Conservation (phyloP, 2,113 vertebrate species). For the Peromyscus polionotus region DNA sequence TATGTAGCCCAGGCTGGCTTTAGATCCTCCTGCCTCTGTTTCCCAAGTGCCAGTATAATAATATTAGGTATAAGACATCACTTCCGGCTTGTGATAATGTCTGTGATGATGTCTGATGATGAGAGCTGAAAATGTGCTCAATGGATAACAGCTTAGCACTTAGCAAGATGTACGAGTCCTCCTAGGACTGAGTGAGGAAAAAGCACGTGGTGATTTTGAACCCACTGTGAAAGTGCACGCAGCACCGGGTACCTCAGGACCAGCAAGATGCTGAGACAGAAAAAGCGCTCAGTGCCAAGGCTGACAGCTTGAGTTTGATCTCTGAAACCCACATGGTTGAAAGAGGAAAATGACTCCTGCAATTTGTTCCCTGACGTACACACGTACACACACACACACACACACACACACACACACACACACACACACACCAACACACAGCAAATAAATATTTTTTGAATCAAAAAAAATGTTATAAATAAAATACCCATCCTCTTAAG, state of each 20-base stretch:
- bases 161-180: not conserved
- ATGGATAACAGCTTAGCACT: not conserved
- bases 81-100: not conserved
- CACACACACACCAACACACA: not conserved
- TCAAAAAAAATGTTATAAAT: not conserved
- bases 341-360: not conserved
- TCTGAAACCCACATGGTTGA: not conserved
- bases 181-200: not conserved
- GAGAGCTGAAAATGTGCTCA: not conserved
- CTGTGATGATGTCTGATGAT: not conserved
- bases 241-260: not conserved
- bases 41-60: not conserved
- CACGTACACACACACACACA: not conserved
- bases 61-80: not conserved
- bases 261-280: not conserved
- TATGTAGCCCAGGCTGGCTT: not conserved
- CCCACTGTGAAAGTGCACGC: not conserved
- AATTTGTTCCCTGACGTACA: not conserved
- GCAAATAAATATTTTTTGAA: not conserved
- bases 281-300: not conserved
- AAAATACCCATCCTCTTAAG: not conserved
- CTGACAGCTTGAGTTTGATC: not conserved
- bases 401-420: not conserved
- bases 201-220: not conserved
- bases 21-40: not conserved